These are phyloP conservation scores for Zaprionus lineosus DNA, from an alignment of 2,888 invertebrate genomes.

Conservation along the genomic window DNA sequence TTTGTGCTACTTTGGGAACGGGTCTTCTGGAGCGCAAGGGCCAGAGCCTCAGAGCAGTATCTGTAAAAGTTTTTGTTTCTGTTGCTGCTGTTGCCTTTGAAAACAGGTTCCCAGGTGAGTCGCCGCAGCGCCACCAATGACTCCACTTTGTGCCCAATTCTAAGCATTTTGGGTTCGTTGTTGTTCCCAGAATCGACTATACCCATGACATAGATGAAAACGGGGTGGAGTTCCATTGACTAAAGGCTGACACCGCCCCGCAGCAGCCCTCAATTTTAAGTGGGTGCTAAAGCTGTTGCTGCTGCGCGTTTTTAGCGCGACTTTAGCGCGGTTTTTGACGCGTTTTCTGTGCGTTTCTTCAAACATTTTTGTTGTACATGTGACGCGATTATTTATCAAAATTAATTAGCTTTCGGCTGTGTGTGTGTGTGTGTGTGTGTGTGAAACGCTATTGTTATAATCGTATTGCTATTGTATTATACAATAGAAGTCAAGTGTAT, in stretches of 20 bases:
- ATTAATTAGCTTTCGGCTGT: slow-evolving; percentile 56
- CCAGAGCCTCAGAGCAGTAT: slow-evolving; percentile 26
- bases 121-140: slow-evolving; percentile 50
- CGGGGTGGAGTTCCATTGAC: slow-evolving; percentile 21
- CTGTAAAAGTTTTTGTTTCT: slow-evolving; percentile 7
- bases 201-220: slow-evolving; percentile 22
- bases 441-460: slow-evolving; percentile 37
- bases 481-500: slow-evolving; percentile 39
- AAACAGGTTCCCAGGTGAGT: slow-evolving; percentile 66
- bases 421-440: too few species aligned
- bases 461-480: slow-evolving; percentile 33
- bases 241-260: slow-evolving; percentile 25
- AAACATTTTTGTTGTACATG: slow-evolving; percentile 21
- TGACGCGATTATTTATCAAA: slow-evolving; percentile 45
- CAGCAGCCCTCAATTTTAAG: slow-evolving; percentile 15
- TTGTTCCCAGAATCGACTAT: slow-evolving; percentile 49
- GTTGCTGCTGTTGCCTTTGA: slow-evolving; percentile 45
- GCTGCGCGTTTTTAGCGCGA: slow-evolving; percentile 15
- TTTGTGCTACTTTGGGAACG: slow-evolving; percentile 70
- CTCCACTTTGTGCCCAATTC: slow-evolving; percentile 60
- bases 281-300: slow-evolving; percentile 28
- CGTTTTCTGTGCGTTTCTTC: not conserved
- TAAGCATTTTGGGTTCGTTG: slow-evolving; percentile 48
- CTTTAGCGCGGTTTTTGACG: slow-evolving; percentile 6
- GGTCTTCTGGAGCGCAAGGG: slow-evolving; percentile 61